A percentile compares a stretch with the other conserved stretches of the same genome.
These are phyloP conservation scores for Passer domesticus DNA, from an alignment of 2,113 vertebrate species.

Conservation along the genomic window DNA sequence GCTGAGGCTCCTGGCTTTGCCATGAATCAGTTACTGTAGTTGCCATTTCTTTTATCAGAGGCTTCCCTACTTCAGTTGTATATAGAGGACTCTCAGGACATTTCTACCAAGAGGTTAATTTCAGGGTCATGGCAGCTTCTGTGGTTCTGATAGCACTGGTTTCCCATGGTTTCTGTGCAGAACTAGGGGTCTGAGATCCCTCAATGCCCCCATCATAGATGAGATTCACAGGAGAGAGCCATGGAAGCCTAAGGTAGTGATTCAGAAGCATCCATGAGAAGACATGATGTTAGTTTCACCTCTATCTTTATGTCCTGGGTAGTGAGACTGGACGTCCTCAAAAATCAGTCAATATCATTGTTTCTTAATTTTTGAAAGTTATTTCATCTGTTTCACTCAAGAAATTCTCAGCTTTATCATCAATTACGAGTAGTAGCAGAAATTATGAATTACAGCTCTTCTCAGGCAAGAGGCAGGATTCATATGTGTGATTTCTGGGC, in stretches of 20 bases:
- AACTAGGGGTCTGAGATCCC: neutral
- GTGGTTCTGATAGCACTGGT: neutral
- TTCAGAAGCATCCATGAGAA: neutral
- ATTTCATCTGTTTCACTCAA: neutral
- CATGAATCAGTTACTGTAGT: neutral
- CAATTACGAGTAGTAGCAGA: neutral
- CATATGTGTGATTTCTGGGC: neutral
- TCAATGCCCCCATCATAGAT: neutral
- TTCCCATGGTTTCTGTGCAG: neutral
- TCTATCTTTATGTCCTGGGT: neutral
- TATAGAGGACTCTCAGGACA: neutral
- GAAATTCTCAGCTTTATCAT: neutral
- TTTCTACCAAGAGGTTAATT: neutral
- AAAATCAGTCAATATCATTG: neutral
- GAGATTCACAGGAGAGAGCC: neutral
- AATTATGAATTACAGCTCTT: neutral
- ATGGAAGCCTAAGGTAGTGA: neutral
- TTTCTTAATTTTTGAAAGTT: neutral
- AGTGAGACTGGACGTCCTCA: neutral
- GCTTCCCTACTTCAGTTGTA: neutral
- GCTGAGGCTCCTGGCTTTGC: neutral
- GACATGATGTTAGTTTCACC: neutral
- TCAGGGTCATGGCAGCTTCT: neutral
- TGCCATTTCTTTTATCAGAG: neutral
- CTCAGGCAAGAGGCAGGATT: neutral